phyloP scores from a whole-genome alignment of 2,113 vertebrate genomes.

The Dinomys branickii region DNA sequence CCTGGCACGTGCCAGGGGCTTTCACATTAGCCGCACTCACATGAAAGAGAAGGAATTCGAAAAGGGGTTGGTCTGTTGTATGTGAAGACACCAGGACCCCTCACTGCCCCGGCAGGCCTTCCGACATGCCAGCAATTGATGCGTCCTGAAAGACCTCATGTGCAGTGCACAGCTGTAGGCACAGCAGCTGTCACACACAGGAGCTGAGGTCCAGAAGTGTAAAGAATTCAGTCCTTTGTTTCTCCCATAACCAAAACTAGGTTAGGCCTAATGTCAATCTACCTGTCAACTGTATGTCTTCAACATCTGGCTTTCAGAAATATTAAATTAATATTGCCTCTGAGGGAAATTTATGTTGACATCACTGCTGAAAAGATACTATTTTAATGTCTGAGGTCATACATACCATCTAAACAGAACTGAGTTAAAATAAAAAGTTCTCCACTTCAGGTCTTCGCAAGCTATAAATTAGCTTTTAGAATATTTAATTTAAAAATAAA shows the following conservation, averaged over 20 bases:
- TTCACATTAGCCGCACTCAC: background rate
- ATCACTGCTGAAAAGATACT: slow-evolving; percentile 35
- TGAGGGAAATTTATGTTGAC: slow-evolving; percentile 17
- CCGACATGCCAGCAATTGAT: background rate
- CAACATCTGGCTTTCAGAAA: slow-evolving; percentile 66
- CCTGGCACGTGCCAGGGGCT: background rate
- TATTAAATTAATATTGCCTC: background rate
- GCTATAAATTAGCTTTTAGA: slow-evolving; percentile 32
- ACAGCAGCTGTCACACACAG: slow-evolving; percentile 42
- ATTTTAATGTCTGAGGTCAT: slow-evolving; percentile 57
- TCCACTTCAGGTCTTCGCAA: slow-evolving; percentile 35
- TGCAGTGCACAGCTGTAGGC: slow-evolving; percentile 43
- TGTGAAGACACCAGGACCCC: background rate
- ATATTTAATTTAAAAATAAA: slow-evolving; percentile 63
- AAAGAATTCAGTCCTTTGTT: slow-evolving; percentile 58
- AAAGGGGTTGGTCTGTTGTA: background rate
- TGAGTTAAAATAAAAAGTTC: slow-evolving; percentile 42
- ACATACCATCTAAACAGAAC: background rate
- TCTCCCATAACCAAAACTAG: background rate
- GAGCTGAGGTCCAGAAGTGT: background rate
- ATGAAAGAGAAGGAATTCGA: too few species aligned
- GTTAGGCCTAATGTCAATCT: slow-evolving; percentile 30
- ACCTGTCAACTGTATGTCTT: slow-evolving; percentile 6
- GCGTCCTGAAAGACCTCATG: slow-evolving; percentile 46
- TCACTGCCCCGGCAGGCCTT: background rate